Evolutionary conservation across 2,113 vertebrate species (phyloP).

Genomic region (Podarcis raffonei): DNA sequence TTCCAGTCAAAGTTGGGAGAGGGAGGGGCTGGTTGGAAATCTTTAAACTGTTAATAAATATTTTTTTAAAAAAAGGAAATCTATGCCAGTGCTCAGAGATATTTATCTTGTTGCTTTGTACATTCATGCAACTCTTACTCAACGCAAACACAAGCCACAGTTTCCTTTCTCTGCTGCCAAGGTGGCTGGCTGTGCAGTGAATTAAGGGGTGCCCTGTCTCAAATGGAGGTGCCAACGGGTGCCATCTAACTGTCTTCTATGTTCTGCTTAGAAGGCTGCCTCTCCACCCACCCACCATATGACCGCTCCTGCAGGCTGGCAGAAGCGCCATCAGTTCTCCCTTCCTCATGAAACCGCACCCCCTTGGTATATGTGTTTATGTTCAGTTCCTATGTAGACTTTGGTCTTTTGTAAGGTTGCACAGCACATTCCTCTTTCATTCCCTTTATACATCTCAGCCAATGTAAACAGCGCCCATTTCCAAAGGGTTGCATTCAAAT

Average conservation of each 20-base stretch:
- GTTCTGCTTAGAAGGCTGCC: neutral
- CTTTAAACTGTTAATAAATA: too few species aligned
- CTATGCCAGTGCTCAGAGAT: neutral
- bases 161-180: neutral
- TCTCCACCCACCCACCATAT: neutral
- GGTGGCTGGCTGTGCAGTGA: neutral
- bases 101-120: neutral
- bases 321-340: neutral
- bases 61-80: too few species aligned
- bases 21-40: too few species aligned
- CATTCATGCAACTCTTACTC: neutral
- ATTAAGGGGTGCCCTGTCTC: neutral
- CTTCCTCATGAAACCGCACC: neutral
- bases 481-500: neutral
- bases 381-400: neutral
- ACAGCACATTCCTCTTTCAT: neutral
- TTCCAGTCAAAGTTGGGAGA: too few species aligned
- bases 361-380: neutral
- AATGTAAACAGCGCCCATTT: neutral
- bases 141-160: neutral
- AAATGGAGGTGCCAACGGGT: too few species aligned
- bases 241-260: too few species aligned
- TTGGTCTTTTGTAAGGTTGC: neutral
- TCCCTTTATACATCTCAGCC: neutral
- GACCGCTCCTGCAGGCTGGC: neutral